Base-by-base conservation (phyloP, 2,113 vertebrate species). In the Stictonetta naevosa region DNA sequence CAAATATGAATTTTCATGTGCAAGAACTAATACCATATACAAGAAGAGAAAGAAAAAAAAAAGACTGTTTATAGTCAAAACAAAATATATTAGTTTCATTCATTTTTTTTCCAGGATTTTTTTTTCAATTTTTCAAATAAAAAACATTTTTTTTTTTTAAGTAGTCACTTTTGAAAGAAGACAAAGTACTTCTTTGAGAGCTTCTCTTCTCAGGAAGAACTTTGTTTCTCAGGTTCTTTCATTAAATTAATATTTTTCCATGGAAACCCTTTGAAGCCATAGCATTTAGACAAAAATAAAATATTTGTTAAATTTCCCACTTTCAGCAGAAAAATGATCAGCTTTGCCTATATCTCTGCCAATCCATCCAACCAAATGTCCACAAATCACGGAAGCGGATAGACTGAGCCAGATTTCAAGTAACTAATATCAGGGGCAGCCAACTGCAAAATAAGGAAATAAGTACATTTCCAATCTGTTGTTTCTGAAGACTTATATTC, bases 291-390 rank as follows among this genome's bases (percentile, higher is more conserved):
- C 11, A 13, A 73, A 85, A 73, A 18, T 6, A 23, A 68, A 64
- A 5, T 0, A 26, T 31, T 68, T 10, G 7, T 50, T 79, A 23
- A 64, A 91, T 72, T 68, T 53, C 34, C 34, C 13, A 0, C 52
- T 95, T 91, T n/a, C 87, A 82, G 74, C 66, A 73, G 64, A 72
- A 84, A 93, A 91, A 58, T 8, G 9, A 83, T 87, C 93, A 92
- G 78, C 62, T 89, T 72, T 87, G n/a, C 66, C 78, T 59, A 0
- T 46, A 4, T 33, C 71, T 63, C 83, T 92, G 84, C 86, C 95
- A 93, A 8, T 26, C 63, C 63, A 19, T 36, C 59, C 92, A 67
- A 83, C 67, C 92, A 93, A 89, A 94, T 83, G 63, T 50, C 86
- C 81, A 46, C 67, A 76, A 44, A 58, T 13, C 69, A 14, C 1